Conservation (phyloP, 1,140 invertebrate species). For the Gryllus bimaculatus region DNA sequence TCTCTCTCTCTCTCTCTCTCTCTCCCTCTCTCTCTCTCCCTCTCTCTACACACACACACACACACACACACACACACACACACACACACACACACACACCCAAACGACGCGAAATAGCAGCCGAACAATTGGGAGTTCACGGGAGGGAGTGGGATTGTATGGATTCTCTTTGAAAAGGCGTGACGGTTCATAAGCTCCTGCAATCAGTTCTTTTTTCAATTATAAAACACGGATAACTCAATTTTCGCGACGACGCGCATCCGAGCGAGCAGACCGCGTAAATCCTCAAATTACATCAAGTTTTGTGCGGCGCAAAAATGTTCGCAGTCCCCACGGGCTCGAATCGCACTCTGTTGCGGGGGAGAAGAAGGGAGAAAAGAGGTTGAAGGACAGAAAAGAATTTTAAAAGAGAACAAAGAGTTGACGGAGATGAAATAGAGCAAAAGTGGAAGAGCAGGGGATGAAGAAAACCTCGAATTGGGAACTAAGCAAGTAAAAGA, state of each 20-base stretch:
- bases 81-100: no score
- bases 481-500: neutral
- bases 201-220: conserved; percentile 2
- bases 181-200: neutral
- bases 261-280: neutral
- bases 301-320: neutral
- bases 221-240: conserved; percentile 1
- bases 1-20: no score
- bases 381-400: neutral
- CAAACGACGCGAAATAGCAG: no score
- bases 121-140: no score
- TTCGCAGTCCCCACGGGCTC: neutral
- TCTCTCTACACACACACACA: no score
- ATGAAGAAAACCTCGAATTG: neutral
- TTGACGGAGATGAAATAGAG: no score
- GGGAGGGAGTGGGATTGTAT: neutral
- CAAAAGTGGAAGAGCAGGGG: neutral
- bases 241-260: neutral
- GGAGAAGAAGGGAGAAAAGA: neutral
- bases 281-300: conserved; percentile 1
- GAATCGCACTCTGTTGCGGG: neutral
- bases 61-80: no score
- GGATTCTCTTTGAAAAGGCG: neutral
- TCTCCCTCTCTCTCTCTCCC: no score
- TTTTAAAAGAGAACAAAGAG: no score